Evolutionary conservation across 1,140 invertebrate genomes (phyloP), one percentile per base, ranked within the genome.

Genomic region (Drosophila kanapiae): DNA sequence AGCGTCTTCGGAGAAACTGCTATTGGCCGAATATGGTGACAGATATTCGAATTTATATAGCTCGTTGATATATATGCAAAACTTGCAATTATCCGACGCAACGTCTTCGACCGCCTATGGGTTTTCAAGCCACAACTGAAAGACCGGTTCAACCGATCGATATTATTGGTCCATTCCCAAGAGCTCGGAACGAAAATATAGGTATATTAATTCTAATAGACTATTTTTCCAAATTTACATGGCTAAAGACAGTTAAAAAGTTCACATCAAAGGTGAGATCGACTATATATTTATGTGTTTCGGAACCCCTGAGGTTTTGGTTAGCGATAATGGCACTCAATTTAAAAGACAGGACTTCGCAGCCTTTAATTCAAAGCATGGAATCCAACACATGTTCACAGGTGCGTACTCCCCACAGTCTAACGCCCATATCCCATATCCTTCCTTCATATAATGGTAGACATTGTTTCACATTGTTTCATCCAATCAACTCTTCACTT

Each of bases 141-240:
- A n/a, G n/a, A n/a, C n/a, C n/a, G n/a, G 0, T 35, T 48, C 69
- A 71, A 57, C 47, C 13, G 11, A 48, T 48, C 6, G 51, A 71
- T 49, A 57, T 63, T 1, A 53, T 71, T 42, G 60, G 60, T 48
- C 60, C 60, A 29, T 71, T 47, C 38, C 42, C 68, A n/a, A n/a
- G n/a, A 51, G 33, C 9, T 38, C 16, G 51, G 51, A 38, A n/a
- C n/a, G n/a, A n/a, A n/a, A n/a, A n/a, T n/a, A n/a, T n/a, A n/a
- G n/a, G n/a, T n/a, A n/a, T 57, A 16, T 37, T 37, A 37, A 37
- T 37, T 33, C 33, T 53, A 10, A 16, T 51, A 1, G 59, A 62
- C 18, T 59, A 71, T 6, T 57, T 71, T 11, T 54, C 68, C 23
- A 23, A 23, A 23, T 23, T 23, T 2, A 23, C 23, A 23, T 23